phyloP scores from a whole-genome alignment of 2,888 invertebrate genomes.

The Amphipoea oculea region DNA sequence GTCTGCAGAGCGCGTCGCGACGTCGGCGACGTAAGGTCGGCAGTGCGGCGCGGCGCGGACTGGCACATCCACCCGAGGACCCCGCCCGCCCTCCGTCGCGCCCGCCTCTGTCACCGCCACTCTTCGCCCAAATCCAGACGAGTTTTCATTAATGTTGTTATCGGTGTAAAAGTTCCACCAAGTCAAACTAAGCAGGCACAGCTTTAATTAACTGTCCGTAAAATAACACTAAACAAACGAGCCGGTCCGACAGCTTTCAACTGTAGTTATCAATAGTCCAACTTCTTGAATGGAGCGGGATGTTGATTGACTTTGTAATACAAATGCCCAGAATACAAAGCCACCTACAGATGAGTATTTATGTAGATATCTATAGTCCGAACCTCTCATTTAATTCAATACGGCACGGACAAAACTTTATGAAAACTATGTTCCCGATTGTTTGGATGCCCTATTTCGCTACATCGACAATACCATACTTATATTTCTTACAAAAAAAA shows the following conservation, averaged over 20 bases:
- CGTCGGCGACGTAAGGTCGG: conserved; percentile 78
- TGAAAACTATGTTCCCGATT: conserved; percentile 20
- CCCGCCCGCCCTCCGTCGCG: conserved; percentile 81
- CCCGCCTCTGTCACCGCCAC: conserved; percentile 84
- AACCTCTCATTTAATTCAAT: conserved; percentile 35
- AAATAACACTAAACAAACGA: conserved; percentile 83
- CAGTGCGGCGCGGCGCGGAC: conserved; percentile 81
- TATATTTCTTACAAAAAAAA: neutral
- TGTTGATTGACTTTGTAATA: conserved; percentile 74
- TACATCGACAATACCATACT: neutral
- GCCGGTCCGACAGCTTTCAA: conserved; percentile 74
- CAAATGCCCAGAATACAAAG: conserved; percentile 57
- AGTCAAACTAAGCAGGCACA: conserved; percentile 84
- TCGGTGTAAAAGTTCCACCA: conserved; percentile 87
- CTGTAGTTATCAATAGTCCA: conserved; percentile 70
- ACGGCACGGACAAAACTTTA: conserved; percentile 26
- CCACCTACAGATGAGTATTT: conserved; percentile 33
- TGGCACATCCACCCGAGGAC: conserved; percentile 78
- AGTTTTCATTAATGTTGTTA: conserved; percentile 90
- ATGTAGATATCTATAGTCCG: conserved; percentile 11
- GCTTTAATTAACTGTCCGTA: conserved; percentile 89
- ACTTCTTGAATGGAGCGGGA: conserved; percentile 69
- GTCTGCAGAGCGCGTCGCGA: conserved; percentile 66
- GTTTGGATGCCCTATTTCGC: neutral
- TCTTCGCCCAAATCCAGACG: conserved; percentile 86